A percentile compares a stretch with the other conserved stretches of the same genome.
phyloP scores from a whole-genome alignment of 2,113 vertebrate genomes.

The Henicopernis longicauda region DNA sequence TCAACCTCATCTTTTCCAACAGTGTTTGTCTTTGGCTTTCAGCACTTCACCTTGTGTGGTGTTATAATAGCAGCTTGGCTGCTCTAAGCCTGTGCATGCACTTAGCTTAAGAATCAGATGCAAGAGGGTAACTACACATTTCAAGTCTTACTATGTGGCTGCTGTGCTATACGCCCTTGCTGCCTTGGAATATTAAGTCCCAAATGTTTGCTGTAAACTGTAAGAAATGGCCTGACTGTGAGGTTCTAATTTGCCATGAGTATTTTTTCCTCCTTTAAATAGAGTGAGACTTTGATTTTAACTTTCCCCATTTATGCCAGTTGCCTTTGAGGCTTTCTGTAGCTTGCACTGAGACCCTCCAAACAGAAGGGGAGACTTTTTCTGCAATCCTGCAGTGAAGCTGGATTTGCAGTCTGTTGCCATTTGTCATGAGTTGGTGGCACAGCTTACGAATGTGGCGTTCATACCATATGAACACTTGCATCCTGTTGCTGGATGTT shows the following conservation, averaged over 20 bases:
- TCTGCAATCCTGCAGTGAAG: background rate
- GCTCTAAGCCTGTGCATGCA: background rate
- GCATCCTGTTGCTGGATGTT: constrained; percentile 43
- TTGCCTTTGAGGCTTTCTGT: constrained; percentile 34
- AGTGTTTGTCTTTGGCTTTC: background rate
- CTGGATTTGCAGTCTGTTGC: background rate
- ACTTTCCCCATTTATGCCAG: background rate
- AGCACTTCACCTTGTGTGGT: background rate
- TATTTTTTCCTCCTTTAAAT: background rate
- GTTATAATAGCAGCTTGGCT: background rate
- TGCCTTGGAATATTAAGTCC: background rate
- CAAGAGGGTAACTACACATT: background rate
- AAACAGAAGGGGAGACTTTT: background rate
- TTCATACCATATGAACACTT: background rate
- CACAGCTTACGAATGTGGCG: constrained; percentile 20
- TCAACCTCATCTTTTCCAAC: background rate
- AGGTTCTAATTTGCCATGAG: background rate
- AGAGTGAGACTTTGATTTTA: background rate
- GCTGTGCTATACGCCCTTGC: background rate
- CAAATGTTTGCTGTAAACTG: background rate
- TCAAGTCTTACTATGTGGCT: background rate
- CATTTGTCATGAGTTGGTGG: background rate
- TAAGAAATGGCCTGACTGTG: background rate
- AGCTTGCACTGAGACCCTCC: background rate
- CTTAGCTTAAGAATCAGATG: background rate